Evolutionary conservation across 2,797 vertebrate species (phyloP), one percentile per base, ranked within the genome.

Genomic region (Percopsis omiscomaycus): DNA sequence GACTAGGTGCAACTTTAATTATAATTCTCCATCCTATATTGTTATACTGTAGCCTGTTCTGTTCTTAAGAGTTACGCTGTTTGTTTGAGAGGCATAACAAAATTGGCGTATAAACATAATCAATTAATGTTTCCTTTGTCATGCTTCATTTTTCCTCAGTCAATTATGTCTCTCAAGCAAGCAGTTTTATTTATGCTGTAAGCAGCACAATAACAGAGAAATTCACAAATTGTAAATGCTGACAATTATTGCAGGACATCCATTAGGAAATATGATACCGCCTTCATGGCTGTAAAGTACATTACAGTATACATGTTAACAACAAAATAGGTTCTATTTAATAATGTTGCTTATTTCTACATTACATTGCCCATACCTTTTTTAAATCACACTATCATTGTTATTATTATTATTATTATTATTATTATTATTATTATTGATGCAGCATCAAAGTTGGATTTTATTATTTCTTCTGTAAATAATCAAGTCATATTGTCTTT

Each of bases 401-500:
- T 45, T 45, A 45, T 45, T 45, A 45, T 5, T 45, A 5, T 5
- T 45, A 45, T 45, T 45, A 12, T 4, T 42, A 6, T 10, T 2
- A 45, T 12, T 45, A 2, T 45, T 45, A 45, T 45, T 45, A 45
- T 5, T 45, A 5, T 5, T 45, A 45, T 45, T 45, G 2, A 22
- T 22, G 22, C 22, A 22, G 22, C 22, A 22, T 22, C 22, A 8
- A 80, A 64, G 5, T 16, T 74, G 22, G 22, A 45, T 45, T 45
- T 45, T 5, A 5, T 45, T 45, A 45, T 5, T 45, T 45, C 44
- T 45, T 45, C 1, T 5, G 11, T 45, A 4, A 49, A 12, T 49
- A 13, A 12, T 12, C 13, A 12, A n/a, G 3, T 45, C 11, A 58
- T 15, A 58, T 44, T 75, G 60, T 87, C 64, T 81, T 56, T 91